These are phyloP conservation scores for Lindbergichthys nudifrons DNA, from an alignment of 2,797 vertebrate species.

Conservation along the genomic window DNA sequence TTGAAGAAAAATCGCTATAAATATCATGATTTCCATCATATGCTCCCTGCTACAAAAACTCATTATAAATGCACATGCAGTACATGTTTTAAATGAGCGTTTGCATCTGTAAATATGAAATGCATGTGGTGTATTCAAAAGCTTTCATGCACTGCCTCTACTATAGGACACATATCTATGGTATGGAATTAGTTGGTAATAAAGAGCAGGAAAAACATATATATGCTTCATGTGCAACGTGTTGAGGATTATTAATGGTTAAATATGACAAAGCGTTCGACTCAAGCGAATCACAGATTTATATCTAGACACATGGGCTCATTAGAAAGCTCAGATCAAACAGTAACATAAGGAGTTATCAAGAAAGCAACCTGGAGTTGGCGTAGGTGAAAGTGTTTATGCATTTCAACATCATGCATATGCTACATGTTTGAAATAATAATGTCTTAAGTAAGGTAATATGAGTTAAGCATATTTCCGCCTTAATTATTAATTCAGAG, in stretches of 20 bases:
- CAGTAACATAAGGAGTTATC: conserved; percentile 29
- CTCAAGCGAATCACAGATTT: conserved; percentile 19
- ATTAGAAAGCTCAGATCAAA: conserved; percentile 46
- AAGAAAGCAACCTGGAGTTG: conserved; percentile 32
- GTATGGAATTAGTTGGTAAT: not conserved
- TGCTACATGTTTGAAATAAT: conserved; percentile 51
- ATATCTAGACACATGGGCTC: conserved; percentile 14
- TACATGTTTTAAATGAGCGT: not conserved
- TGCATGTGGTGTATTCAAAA: not conserved
- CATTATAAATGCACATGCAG: not conserved
- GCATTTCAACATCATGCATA: conserved; percentile 40
- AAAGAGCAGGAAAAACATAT: conserved; percentile 6
- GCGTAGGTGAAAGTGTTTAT: conserved; percentile 43
- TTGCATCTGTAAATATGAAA: not conserved
- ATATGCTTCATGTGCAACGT: conserved; percentile 7
- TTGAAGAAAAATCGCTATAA: not conserved
- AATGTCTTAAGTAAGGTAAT: conserved; percentile 59
- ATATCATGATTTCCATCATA: not conserved
- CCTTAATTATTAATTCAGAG: conserved; percentile 74
- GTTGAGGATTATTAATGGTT: conserved; percentile 14
- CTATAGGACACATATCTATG: not conserved
- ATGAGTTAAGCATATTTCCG: conserved; percentile 62
- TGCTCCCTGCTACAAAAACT: not conserved
- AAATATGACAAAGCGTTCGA: conserved; percentile 6
- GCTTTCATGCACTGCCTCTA: not conserved